Base-by-base conservation (phyloP, 2,888 invertebrate genomes). In the Schizaphis graminum region DNA sequence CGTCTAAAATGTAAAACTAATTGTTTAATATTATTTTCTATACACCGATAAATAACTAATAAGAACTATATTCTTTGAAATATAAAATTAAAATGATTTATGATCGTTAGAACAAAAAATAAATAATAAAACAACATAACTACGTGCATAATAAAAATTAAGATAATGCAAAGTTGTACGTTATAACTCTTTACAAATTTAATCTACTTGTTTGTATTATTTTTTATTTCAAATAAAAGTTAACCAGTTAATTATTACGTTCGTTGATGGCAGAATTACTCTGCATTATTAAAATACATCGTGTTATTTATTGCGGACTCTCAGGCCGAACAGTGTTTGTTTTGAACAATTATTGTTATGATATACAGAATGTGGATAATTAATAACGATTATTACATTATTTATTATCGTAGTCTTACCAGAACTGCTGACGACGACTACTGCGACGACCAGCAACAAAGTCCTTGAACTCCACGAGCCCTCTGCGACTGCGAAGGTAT, bases 381-480 rank as follows among this genome's bases (percentile, higher is more conserved):
- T 67, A 67, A n/a, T 77, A 21, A 77, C 16, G 2, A 16, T 1
- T 77, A 35, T 77, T 77, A 77, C 35, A 35, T 35, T 77, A 35
- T 57, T 53, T 53, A 53, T 53, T 53, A 2, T 35, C 21, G 35
- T 35, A 21, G 28, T 92, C n/a, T 61, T 87, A 92, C 92, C 92
- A 61, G 86, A 61, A 87, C 92, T 61, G 8, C 86, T 26, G 61
- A 92, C 86, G 13, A 24, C 24, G 28, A 35, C 35, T 35, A 61
- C 35, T 7, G 86, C 24, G 57, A 57, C 47, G 57, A 87, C 26
- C 24, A 92, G 11, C n/a, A 92, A n/a, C 47, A 57, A 10, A 35
- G 86, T 44, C 92, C 85, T 49, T 1, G 47, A 11, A 49, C 26
- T 61, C 77, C 77, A 77, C 13, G 47, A 92, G 49, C 47, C 57